Evolutionary conservation across 2,888 invertebrate species (phyloP).

Genomic region (Perizoma affinitatum): DNA sequence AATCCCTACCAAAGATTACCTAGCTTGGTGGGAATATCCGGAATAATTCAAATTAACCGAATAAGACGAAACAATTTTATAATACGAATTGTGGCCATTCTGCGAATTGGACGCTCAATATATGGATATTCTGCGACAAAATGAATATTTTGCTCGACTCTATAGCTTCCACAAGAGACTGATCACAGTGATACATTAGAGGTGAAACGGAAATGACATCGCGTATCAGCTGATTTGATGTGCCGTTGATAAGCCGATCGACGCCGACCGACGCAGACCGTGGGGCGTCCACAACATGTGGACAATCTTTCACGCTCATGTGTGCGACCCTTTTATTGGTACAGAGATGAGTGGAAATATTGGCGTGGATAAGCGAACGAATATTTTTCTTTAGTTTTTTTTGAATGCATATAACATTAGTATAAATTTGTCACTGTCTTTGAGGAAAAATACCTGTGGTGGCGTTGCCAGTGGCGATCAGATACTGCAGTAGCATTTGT

Average conservation of each 20-base stretch:
- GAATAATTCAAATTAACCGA: too few relatives aligned
- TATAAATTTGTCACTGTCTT: background rate
- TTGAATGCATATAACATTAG: background rate
- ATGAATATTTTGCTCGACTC: slow-evolving; percentile 1
- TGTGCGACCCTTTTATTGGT: slow-evolving; percentile 81
- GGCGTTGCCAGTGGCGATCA: too few relatives aligned
- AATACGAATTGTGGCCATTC: too few relatives aligned
- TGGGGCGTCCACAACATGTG: slow-evolving; percentile 76
- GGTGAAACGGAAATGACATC: slow-evolving; percentile 70
- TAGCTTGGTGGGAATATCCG: too few relatives aligned
- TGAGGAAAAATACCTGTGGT: too few relatives aligned
- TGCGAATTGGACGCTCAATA: too few relatives aligned
- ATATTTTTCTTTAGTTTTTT: background rate
- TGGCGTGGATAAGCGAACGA: slow-evolving; percentile 51
- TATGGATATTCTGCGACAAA: too few relatives aligned
- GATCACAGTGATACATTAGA: slow-evolving; percentile 64
- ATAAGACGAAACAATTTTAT: too few relatives aligned
- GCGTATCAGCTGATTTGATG: slow-evolving; percentile 63
- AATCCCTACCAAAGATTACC: too few relatives aligned
- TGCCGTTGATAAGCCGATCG: slow-evolving; percentile 70
- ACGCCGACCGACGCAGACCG: slow-evolving; percentile 42
- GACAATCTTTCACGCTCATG: slow-evolving; percentile 84
- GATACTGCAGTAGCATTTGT: too few relatives aligned
- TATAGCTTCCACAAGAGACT: slow-evolving; percentile 5
- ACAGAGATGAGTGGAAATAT: slow-evolving; percentile 55